Conservation (phyloP, 2,113 vertebrate genomes). For the Pseudorasbora parva region DNA sequence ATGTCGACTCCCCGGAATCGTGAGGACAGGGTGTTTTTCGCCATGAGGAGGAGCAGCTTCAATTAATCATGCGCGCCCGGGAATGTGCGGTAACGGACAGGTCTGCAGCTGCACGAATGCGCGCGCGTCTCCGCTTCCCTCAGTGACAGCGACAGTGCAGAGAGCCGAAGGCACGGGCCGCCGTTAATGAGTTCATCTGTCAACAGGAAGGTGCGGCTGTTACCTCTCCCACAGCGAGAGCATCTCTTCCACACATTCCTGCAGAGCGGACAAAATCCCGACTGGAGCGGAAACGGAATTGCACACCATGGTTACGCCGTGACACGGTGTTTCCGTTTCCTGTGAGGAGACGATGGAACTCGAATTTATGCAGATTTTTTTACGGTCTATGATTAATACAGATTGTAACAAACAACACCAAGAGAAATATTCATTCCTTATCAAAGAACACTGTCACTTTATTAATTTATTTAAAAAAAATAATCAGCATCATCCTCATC, state of each 20-base stretch:
- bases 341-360: not conserved
- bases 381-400: not conserved
- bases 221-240: constrained; percentile 24
- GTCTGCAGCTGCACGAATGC: not conserved
- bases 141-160: not conserved
- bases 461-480: not conserved
- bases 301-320: not conserved
- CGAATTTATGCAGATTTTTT: too few relatives aligned
- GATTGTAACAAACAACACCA: not conserved
- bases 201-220: constrained; percentile 34
- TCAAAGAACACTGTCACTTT: not conserved
- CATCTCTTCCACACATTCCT: constrained; percentile 41
- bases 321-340: constrained; percentile 44
- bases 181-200: constrained; percentile 33
- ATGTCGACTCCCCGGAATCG: constrained; percentile 86
- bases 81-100: not conserved
- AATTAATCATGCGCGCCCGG: not conserved
- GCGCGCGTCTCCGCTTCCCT: not conserved
- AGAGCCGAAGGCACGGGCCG: constrained; percentile 9
- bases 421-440: not conserved
- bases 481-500: not conserved
- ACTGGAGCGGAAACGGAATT: constrained; percentile 47
- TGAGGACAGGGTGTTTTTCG: constrained; percentile 82
- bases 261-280: constrained; percentile 32
- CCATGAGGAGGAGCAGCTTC: constrained; percentile 69